Conservation (phyloP, 2,797 vertebrate genomes). For the Megalops cyprinoides region DNA sequence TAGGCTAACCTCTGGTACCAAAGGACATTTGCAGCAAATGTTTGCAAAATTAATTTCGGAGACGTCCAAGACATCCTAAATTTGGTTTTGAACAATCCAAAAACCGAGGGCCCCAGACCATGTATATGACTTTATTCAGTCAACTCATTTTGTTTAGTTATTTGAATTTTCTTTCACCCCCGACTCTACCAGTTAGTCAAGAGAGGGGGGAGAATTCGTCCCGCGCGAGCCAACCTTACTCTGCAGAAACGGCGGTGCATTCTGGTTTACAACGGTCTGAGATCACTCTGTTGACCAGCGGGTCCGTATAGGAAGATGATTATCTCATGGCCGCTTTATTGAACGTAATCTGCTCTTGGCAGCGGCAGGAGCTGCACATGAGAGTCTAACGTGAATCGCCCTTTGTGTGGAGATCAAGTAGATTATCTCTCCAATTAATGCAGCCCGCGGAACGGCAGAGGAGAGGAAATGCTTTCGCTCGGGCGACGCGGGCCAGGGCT, state of each 20-base stretch:
- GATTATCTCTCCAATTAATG: slow-evolving; percentile 70
- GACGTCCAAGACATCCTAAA: too few species aligned
- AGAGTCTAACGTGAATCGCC: slow-evolving; percentile 57
- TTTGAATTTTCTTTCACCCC: neutral
- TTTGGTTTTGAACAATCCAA: too few species aligned
- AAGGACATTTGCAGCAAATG: too few species aligned
- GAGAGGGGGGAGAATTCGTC: too few species aligned
- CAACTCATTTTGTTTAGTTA: too few species aligned
- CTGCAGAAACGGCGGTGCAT: too few species aligned
- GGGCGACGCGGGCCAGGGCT: slow-evolving; percentile 41
- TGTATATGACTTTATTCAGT: too few species aligned
- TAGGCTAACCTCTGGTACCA: neutral
- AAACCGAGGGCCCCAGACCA: too few species aligned
- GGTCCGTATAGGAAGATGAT: slow-evolving; percentile 57
- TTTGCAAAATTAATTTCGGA: too few species aligned
- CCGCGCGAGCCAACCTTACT: too few species aligned
- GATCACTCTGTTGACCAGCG: slow-evolving; percentile 35
- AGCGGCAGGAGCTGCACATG: slow-evolving; percentile 53
- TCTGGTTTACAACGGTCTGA: slow-evolving; percentile 23
- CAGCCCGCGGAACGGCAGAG: slow-evolving; percentile 41
- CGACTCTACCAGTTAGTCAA: neutral
- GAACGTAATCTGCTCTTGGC: slow-evolving; percentile 67
- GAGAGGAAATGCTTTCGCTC: slow-evolving; percentile 63
- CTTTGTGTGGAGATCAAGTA: slow-evolving; percentile 74
- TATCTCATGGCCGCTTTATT: slow-evolving; percentile 65